A percentile compares a stretch with the other conserved stretches of the same genome.
These are phyloP conservation scores for Bactericera cockerelli DNA, from an alignment of 1,140 invertebrate species.

Conservation along the genomic window DNA sequence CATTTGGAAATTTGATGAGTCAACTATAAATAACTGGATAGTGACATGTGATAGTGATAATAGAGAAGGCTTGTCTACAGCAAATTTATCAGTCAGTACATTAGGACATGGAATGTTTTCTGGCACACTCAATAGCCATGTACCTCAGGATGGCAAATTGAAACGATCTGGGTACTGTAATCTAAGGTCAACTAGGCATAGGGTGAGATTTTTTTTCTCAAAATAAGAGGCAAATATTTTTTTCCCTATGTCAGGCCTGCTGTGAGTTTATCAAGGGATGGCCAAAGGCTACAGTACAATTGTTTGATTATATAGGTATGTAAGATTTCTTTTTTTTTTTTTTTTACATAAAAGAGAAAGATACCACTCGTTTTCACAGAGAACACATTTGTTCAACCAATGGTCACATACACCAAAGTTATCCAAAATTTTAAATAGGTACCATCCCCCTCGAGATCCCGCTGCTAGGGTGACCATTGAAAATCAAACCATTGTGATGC, in stretches of 20 bases:
- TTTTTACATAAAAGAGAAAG: no score
- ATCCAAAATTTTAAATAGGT: no score
- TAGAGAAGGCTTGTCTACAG: constrained; percentile 58
- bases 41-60: constrained; percentile 62
- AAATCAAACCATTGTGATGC: no score
- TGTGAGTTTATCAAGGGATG: no score
- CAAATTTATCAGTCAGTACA: constrained; percentile 37
- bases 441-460: no score
- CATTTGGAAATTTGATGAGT: constrained; percentile 45
- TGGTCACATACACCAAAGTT: no score
- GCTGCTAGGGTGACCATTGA: no score
- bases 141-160: constrained; percentile 63
- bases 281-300: no score
- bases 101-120: constrained; percentile 58
- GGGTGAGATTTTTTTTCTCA: constrained; percentile 33
- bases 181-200: constrained; percentile 44
- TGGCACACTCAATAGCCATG: constrained; percentile 47
- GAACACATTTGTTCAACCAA: no score
- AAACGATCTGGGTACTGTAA: constrained; percentile 62
- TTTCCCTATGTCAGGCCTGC: not conserved
- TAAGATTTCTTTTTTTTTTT: no score
- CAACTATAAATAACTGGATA: constrained; percentile 53
- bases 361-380: no score
- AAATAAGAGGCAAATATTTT: not conserved
- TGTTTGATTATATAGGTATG: no score